phyloP scores from a whole-genome alignment of 1,140 invertebrate genomes.

The Lepidurus arcticus region DNA sequence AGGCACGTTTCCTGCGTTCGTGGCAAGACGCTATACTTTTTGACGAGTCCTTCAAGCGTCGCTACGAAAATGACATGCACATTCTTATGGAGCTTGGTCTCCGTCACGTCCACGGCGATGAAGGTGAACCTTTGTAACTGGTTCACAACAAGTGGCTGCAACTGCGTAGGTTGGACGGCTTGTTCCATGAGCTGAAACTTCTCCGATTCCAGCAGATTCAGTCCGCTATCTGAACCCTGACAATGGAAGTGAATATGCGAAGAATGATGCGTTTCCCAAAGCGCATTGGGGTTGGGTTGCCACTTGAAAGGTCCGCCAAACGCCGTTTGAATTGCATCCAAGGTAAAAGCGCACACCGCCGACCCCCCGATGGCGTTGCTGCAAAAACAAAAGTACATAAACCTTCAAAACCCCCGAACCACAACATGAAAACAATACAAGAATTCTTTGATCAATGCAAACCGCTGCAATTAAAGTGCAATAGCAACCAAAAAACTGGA shows the following conservation, averaged over 20 bases:
- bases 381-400: conserved; percentile 43
- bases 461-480: too few relatives aligned
- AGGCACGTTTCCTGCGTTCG: conserved; percentile 65
- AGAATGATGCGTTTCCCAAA: conserved; percentile 63
- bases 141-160: conserved; percentile 61
- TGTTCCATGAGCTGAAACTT: conserved; percentile 83
- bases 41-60: conserved; percentile 64
- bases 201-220: conserved; percentile 57
- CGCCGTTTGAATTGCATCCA: conserved; percentile 70
- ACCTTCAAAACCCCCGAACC: background rate
- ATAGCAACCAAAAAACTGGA: too few relatives aligned
- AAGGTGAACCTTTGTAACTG: conserved; percentile 68
- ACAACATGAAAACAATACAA: too few relatives aligned
- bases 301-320: conserved; percentile 85
- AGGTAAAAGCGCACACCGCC: conserved; percentile 86
- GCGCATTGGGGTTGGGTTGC: conserved; percentile 64
- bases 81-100: conserved; percentile 56
- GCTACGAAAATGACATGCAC: conserved; percentile 73
- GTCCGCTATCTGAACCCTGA: conserved; percentile 44
- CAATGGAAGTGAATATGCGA: conserved; percentile 55
- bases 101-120: conserved; percentile 68
- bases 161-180: conserved; percentile 66
- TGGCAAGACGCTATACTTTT: conserved; percentile 72
- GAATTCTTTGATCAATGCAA: too few relatives aligned
- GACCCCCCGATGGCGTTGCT: conserved; percentile 87